Evolutionary conservation across 2,113 vertebrate genomes (phyloP).

Genomic region (Heterocephalus glaber): DNA sequence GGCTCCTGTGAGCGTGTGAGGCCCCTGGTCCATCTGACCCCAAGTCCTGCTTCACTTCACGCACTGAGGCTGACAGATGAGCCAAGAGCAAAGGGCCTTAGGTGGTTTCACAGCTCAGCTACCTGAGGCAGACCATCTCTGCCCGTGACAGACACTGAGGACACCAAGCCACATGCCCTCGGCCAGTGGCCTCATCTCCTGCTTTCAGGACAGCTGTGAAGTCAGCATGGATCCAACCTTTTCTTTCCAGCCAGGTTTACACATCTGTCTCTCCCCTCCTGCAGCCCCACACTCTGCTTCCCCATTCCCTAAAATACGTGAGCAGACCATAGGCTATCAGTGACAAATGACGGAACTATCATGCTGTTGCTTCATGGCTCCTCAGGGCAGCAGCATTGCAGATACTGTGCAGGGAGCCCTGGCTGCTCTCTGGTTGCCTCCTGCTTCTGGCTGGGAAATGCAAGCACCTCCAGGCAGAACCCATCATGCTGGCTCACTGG

Average conservation of each 20-base stretch:
- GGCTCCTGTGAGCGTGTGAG: conserved; percentile 45
- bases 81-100: conserved; percentile 59
- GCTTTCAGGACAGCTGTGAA: not conserved
- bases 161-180: not conserved
- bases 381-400: not conserved
- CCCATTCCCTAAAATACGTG: not conserved
- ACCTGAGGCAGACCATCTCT: not conserved
- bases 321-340: not conserved
- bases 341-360: not conserved
- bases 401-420: not conserved
- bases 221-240: not conserved
- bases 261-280: not conserved
- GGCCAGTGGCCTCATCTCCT: too few species aligned
- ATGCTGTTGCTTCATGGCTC: not conserved
- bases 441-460: not conserved
- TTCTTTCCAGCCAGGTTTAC: not conserved
- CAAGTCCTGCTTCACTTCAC: conserved; percentile 63
- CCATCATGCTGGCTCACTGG: not conserved
- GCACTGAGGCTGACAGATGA: conserved; percentile 56
- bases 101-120: conserved; percentile 63
- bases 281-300: not conserved
- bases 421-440: not conserved
- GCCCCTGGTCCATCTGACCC: conserved; percentile 59
- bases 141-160: not conserved
- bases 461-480: fast-evolving